Percentiles rank a stretch among this genome's conserved stretches.
phyloP scores from a whole-genome alignment of 2,888 invertebrate species.

The Apoda limacodes region DNA sequence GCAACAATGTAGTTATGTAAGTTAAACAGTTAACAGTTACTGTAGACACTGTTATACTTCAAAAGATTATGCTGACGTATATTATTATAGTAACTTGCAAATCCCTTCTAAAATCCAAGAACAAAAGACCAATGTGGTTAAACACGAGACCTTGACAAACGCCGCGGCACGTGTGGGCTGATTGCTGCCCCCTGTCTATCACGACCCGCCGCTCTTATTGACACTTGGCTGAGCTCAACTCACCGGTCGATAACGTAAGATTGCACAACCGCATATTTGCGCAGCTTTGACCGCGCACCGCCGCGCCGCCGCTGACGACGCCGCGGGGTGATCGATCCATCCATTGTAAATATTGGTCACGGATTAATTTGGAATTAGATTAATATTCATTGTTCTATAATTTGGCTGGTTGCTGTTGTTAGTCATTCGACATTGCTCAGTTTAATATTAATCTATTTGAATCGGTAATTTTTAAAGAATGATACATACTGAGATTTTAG shows the following conservation, averaged over 20 bases:
- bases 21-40: too few relatives aligned
- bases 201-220: conserved; percentile 31
- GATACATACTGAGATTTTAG: too few relatives aligned
- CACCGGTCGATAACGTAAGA: too few relatives aligned
- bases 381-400: too few relatives aligned
- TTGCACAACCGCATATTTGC: conserved; percentile 40
- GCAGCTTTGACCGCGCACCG: conserved; percentile 26
- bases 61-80: conserved; percentile 1
- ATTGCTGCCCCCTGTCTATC: conserved; percentile 27
- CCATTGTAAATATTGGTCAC: conserved; percentile 38
- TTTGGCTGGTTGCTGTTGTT: too few relatives aligned
- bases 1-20: too few relatives aligned
- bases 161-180: conserved; percentile 40
- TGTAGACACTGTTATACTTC: not conserved
- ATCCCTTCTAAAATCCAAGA: conserved; percentile 1
- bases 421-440: too few relatives aligned
- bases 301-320: conserved; percentile 17
- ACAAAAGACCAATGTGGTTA: conserved; percentile 6
- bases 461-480: too few relatives aligned
- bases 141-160: conserved; percentile 26
- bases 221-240: too few relatives aligned
- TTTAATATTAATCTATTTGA: too few relatives aligned
- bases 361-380: conserved; percentile 17
- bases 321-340: conserved; percentile 15
- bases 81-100: not conserved